Conservation (phyloP, 2,797 vertebrate genomes). For the Sparidentex hasta region DNA sequence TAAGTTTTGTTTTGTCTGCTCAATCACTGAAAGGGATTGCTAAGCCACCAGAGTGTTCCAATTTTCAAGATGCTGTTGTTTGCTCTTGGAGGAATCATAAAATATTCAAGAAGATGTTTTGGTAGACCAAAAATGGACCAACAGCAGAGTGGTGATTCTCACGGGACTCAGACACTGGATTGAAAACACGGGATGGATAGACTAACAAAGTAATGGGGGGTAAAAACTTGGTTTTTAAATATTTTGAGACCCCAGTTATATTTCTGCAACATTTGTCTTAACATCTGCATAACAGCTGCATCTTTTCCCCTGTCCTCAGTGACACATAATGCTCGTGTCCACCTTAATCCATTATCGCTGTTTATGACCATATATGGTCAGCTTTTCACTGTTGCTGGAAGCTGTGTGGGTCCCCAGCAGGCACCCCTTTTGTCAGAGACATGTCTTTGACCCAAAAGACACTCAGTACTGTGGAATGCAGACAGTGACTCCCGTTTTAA, state of each 20-base stretch:
- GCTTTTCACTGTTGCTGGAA: conserved; percentile 51
- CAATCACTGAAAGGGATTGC: neutral
- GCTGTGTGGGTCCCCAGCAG: conserved; percentile 25
- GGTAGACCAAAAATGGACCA: neutral
- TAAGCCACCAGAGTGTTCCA: neutral
- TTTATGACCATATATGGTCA: conserved; percentile 76
- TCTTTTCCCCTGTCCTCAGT: neutral
- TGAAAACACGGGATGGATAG: no score
- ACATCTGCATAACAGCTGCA: neutral
- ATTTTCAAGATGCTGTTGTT: no score
- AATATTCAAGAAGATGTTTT: neutral
- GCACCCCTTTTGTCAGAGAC: conserved; percentile 28
- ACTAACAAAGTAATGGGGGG: no score
- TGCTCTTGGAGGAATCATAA: neutral
- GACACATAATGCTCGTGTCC: conserved; percentile 23
- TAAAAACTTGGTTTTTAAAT: neutral
- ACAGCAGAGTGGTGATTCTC: neutral
- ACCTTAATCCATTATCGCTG: conserved; percentile 7
- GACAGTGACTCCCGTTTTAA: conserved; percentile 13
- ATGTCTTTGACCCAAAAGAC: conserved; percentile 41
- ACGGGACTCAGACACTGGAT: neutral
- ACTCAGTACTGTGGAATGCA: conserved; percentile 58
- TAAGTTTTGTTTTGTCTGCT: neutral
- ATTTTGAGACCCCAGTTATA: neutral
- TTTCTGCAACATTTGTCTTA: neutral